A percentile compares a stretch with the other conserved stretches of the same genome.
These are phyloP conservation scores for Pristionchus japonicus DNA, from an alignment of 2,888 invertebrate species.

Conservation along the genomic window DNA sequence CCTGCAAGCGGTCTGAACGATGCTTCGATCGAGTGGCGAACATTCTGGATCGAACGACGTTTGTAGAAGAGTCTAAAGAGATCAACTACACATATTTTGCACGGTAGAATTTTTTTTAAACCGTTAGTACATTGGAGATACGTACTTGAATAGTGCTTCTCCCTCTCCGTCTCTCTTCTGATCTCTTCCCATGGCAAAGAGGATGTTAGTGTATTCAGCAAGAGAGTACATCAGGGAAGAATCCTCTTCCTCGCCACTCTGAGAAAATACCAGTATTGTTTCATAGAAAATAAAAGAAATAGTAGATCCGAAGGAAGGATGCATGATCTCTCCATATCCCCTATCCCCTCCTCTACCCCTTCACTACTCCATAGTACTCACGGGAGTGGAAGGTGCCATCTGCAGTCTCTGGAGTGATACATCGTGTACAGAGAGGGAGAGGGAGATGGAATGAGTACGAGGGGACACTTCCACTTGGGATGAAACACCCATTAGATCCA, in stretches of 20 bases:
- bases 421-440: conserved; percentile 69
- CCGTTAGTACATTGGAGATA: too few relatives aligned
- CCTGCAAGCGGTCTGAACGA: conserved; percentile 68
- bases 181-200: conserved; percentile 47
- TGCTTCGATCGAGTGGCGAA: conserved; percentile 68
- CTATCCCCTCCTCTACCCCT: not conserved
- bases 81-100: too few relatives aligned
- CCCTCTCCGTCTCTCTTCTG: conserved; percentile 16
- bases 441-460: conserved; percentile 66
- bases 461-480: conserved; percentile 68
- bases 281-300: not conserved
- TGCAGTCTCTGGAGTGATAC: conserved; percentile 69
- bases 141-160: conserved; percentile 31
- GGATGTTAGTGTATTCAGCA: conserved; percentile 28
- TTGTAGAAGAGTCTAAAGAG: conserved; percentile 65
- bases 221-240: conserved; percentile 44
- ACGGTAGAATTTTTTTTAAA: too few relatives aligned
- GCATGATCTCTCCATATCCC: not conserved
- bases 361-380: not conserved
- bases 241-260: conserved; percentile 46
- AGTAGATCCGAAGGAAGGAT: not conserved
- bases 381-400: conserved; percentile 47
- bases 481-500: conserved; percentile 66
- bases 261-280: not conserved
- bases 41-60: conserved; percentile 66